phyloP scores from a whole-genome alignment of 2,888 invertebrate species.

The Chalcosyrphus nemorum region DNA sequence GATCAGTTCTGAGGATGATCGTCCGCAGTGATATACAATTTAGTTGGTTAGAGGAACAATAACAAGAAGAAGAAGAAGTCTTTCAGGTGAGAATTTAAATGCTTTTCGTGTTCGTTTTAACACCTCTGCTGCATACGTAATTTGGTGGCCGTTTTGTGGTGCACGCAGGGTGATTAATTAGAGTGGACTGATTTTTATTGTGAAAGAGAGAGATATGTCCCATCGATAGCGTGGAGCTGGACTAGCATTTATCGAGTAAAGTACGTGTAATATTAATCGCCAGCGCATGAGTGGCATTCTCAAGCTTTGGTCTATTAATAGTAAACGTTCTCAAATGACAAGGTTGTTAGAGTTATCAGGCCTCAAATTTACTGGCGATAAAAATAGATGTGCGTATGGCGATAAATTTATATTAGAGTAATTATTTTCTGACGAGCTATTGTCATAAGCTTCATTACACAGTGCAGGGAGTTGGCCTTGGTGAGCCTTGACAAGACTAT shows the following conservation, averaged over 20 bases:
- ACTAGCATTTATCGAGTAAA: constrained; percentile 22
- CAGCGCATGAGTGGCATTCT: constrained; percentile 47
- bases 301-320: constrained; percentile 1
- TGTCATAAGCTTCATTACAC: neutral
- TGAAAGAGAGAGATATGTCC: constrained; percentile 9
- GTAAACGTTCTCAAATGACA: neutral
- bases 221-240: neutral
- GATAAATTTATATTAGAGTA: neutral
- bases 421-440: neutral
- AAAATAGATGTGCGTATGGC: neutral
- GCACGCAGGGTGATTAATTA: constrained; percentile 53
- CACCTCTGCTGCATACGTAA: constrained; percentile 70
- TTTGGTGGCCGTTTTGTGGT: constrained; percentile 51
- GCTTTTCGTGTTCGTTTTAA: constrained; percentile 71
- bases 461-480: too few relatives aligned
- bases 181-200: constrained; percentile 60
- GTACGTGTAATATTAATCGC: constrained; percentile 47
- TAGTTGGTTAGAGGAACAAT: neutral
- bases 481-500: too few relatives aligned
- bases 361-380: constrained; percentile 3
- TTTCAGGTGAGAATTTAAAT: constrained; percentile 71
- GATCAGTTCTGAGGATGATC: constrained; percentile 54
- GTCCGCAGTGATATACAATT: constrained; percentile 21
- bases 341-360: neutral
- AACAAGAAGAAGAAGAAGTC: neutral